These are phyloP conservation scores for Dioctria rufipes DNA, from an alignment of 2,888 invertebrate genomes.

Conservation along the genomic window DNA sequence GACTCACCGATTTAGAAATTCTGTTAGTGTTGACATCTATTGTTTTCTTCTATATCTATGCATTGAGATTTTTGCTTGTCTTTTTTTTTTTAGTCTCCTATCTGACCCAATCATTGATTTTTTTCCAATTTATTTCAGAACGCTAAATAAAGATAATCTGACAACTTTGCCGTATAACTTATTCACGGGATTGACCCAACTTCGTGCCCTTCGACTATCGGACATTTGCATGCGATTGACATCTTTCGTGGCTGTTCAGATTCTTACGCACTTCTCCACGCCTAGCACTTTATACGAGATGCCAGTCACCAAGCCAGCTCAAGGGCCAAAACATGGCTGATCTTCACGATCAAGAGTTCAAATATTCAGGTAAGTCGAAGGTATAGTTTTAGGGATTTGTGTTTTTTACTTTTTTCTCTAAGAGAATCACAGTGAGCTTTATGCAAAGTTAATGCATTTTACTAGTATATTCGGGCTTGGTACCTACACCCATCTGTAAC, in stretches of 20 bases:
- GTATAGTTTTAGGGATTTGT: too few species aligned
- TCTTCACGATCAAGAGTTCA: conserved; percentile 90
- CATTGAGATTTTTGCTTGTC: neutral
- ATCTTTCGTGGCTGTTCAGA: conserved; percentile 87
- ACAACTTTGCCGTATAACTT: conserved; percentile 91
- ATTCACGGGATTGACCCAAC: conserved; percentile 85
- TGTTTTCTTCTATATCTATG: neutral
- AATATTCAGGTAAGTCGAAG: conserved; percentile 84
- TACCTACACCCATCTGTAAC: too few species aligned
- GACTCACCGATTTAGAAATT: conserved; percentile 88
- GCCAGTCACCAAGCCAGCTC: conserved; percentile 86
- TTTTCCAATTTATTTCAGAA: conserved; percentile 74
- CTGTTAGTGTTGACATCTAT: conserved; percentile 79
- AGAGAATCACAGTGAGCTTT: too few species aligned
- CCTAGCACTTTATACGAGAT: conserved; percentile 82
- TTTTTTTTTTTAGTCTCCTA: conserved; percentile 27
- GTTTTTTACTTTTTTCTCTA: too few species aligned
- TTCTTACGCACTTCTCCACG: conserved; percentile 84
- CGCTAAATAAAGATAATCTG: conserved; percentile 95
- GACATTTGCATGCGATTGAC: conserved; percentile 95
- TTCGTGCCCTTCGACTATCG: conserved; percentile 89
- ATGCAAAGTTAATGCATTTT: too few species aligned
- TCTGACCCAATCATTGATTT: conserved; percentile 60
- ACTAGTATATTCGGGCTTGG: too few species aligned
- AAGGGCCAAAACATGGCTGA: conserved; percentile 89